phyloP scores from a whole-genome alignment of 2,797 vertebrate species.

The Rhabdophis nuchalis region DNA sequence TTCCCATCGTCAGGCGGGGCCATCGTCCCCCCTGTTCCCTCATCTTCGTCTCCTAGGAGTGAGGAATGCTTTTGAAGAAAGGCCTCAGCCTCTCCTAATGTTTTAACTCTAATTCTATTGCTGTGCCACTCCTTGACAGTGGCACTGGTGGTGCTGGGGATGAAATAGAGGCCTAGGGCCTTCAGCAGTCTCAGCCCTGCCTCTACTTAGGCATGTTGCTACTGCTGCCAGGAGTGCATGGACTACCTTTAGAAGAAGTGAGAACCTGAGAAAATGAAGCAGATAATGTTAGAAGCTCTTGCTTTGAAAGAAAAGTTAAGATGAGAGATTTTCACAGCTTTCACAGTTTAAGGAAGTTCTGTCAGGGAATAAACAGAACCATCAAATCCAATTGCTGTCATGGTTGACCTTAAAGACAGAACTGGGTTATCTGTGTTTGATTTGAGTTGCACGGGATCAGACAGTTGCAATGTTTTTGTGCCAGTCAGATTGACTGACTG shows the following conservation, averaged over 20 bases:
- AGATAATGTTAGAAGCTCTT: neutral
- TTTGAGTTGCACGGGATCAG: neutral
- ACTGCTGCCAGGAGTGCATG: neutral
- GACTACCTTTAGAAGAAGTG: neutral
- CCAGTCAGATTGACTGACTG: neutral
- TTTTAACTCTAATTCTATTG: too few relatives aligned
- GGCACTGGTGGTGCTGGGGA: neutral
- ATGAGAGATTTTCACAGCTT: neutral
- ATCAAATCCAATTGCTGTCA: neutral
- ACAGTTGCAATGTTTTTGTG: neutral
- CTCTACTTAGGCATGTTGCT: neutral
- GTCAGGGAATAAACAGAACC: neutral
- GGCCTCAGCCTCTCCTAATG: too few relatives aligned
- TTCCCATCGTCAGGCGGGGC: too few relatives aligned
- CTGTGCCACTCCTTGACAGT: neutral
- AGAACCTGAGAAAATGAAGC: neutral
- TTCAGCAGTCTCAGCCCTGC: neutral
- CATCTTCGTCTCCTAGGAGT: too few relatives aligned
- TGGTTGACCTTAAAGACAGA: neutral
- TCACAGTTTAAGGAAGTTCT: neutral
- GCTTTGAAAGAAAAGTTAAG: neutral
- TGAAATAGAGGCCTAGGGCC: neutral
- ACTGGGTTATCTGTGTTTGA: neutral
- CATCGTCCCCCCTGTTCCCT: too few relatives aligned
- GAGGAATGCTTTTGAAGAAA: too few relatives aligned